Percentiles rank a stretch among this genome's conserved stretches.
Conservation (phyloP, 1,140 invertebrate genomes). For the Phenacoccus solenopsis region DNA sequence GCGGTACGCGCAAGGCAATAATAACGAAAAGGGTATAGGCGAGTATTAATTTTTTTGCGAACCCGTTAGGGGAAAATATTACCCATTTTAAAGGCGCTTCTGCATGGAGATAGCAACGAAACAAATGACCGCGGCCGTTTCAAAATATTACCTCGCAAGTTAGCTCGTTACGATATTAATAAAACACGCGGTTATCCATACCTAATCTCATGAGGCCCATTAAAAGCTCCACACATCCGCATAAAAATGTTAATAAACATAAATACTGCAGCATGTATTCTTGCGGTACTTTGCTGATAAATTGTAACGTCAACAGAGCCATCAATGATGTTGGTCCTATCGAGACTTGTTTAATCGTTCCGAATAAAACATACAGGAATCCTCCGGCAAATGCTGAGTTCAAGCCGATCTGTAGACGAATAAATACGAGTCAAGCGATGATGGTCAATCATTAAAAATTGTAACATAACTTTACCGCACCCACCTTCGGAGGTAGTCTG, state of each 20-base stretch:
- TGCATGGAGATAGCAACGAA: neutral
- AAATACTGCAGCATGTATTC: conserved; percentile 50
- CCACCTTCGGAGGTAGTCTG: conserved; percentile 43
- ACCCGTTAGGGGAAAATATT: no score
- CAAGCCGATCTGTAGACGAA: conserved; percentile 48
- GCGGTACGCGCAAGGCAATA: no score
- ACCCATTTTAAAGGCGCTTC: neutral
- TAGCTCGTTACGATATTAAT: neutral
- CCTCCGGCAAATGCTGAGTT: conserved; percentile 58
- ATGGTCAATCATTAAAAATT: neutral
- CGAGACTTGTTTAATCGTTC: conserved; percentile 80
- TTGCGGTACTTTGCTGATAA: conserved; percentile 50
- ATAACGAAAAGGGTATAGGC: no score
- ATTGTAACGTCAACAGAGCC: conserved; percentile 63
- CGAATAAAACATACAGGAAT: conserved; percentile 77
- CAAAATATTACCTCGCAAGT: neutral
- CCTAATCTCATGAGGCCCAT: conserved; percentile 67
- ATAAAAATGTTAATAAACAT: conserved; percentile 54
- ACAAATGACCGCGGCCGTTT: neutral
- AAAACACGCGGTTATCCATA: conserved; percentile 27
- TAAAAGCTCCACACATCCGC: conserved; percentile 58
- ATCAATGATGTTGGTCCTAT: conserved; percentile 80
- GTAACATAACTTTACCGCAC: neutral
- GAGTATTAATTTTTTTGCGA: no score
- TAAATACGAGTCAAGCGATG: neutral